Evolutionary conservation across 2,113 vertebrate species (phyloP), one percentile per base, ranked within the genome.

Genomic region (Nannospalax galili): DNA sequence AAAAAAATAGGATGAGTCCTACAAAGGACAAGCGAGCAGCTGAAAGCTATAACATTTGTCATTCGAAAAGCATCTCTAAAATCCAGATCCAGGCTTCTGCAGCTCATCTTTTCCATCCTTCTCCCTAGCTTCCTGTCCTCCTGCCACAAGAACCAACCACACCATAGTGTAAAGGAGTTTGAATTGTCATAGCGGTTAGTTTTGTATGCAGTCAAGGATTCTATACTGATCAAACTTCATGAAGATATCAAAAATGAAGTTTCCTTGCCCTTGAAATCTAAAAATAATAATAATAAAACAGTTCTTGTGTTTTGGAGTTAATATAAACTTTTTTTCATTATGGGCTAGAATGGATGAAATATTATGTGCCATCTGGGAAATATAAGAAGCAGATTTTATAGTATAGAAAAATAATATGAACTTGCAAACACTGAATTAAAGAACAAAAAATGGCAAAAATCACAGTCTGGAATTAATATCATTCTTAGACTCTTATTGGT

Each of bases 401-500:
- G 10, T 80, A n/a, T 40, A 81, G 56, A 82, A 90, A 93, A 90
- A 79, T 64, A 87, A 45, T 90, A 90, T 78, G 80, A 95, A 85
- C 28, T 74, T 58, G 67, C 37, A 74, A 64, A 84, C 6, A 60
- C 17, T 90, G 72, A 91, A 88, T 81, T 93, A 64, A 97, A 80
- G 96, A 93, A 90, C 86, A 78, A 22, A 20, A 95, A 84, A 90
- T 42, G 56, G 19, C 79, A 93, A 75, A 85, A 97, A 92, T 89
- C 12, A 92, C 88, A 85, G 52, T 58, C 93, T 97, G 60, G 81
- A 96, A 97, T 98, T 97, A 97, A 97, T 64, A 95, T 95, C 74
- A 96, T 96, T 98, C 93, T 93, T 93, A 97, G 95, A 73, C 73
- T 95, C 84, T 56, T 97, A 97, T 84, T 84, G 69, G 96, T 92